phyloP scores from a whole-genome alignment of 2,113 vertebrate species.

The Candoia aspera region DNA sequence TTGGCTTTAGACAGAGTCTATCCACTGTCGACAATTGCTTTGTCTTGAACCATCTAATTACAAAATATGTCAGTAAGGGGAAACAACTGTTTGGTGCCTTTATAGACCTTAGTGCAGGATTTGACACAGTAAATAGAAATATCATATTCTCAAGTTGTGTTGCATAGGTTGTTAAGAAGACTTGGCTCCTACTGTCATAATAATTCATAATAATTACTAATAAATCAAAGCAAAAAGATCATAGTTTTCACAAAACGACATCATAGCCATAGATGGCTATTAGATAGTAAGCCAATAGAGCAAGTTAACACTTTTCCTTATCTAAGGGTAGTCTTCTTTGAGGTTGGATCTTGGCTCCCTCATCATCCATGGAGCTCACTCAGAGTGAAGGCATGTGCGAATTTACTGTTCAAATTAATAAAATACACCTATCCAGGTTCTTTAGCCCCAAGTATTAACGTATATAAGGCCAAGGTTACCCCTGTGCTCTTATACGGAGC shows the following conservation, averaged over 20 bases:
- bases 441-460: background rate
- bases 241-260: background rate
- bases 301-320: background rate
- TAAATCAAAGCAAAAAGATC: background rate
- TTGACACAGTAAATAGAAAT: background rate
- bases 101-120: background rate
- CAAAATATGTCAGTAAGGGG: background rate
- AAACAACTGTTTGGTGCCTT: background rate
- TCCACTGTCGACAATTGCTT: background rate
- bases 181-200: background rate
- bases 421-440: background rate
- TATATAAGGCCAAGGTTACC: background rate
- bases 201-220: background rate
- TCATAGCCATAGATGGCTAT: background rate
- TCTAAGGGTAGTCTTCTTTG: background rate
- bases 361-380: background rate
- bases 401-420: background rate
- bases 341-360: background rate
- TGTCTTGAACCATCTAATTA: background rate
- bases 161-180: background rate
- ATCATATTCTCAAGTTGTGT: background rate
- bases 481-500: background rate
- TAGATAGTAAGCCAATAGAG: background rate
- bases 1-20: background rate
- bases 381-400: background rate